These are phyloP conservation scores for Amphiura filiformis DNA, from an alignment of 35 echinoderm and acorn worm genomes.

Conservation along the genomic window DNA sequence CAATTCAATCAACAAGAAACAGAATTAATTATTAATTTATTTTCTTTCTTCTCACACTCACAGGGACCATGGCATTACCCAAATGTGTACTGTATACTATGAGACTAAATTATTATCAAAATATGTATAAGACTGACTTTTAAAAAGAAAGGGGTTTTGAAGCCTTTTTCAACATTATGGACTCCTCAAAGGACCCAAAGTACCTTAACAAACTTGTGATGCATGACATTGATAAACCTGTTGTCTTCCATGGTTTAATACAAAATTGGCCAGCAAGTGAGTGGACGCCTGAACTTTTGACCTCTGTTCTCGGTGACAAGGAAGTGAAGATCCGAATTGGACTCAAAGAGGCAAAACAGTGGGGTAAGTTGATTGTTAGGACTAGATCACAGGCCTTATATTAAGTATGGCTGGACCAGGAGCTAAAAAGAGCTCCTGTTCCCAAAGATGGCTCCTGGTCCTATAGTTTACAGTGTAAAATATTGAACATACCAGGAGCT, in stretches of 20 bases:
- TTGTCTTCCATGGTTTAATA: slow-evolving; percentile 18
- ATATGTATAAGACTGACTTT: too few species aligned
- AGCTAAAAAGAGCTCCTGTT: background rate
- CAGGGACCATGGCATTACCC: too few species aligned
- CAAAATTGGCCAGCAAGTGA: slow-evolving; percentile 31
- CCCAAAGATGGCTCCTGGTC: background rate
- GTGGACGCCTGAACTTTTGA: slow-evolving; percentile 34
- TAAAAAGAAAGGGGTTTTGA: too few species aligned
- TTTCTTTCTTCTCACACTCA: too few species aligned
- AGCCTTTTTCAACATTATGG: too few species aligned
- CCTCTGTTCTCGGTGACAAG: slow-evolving; percentile 27
- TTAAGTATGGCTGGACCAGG: background rate
- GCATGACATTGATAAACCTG: background rate
- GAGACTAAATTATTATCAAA: too few species aligned
- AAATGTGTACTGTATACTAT: too few species aligned
- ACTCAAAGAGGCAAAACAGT: background rate
- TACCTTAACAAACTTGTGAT: background rate
- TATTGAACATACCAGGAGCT: too few species aligned
- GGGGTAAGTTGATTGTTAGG: background rate
- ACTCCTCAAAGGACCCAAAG: background rate
- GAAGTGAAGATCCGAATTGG: slow-evolving; percentile 51
- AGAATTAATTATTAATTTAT: too few species aligned
- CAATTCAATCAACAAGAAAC: too few species aligned
- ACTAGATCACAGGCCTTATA: background rate
- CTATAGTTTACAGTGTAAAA: too few species aligned